Base-by-base conservation (phyloP, 2,113 vertebrate genomes). In the Brachirus orientalis region DNA sequence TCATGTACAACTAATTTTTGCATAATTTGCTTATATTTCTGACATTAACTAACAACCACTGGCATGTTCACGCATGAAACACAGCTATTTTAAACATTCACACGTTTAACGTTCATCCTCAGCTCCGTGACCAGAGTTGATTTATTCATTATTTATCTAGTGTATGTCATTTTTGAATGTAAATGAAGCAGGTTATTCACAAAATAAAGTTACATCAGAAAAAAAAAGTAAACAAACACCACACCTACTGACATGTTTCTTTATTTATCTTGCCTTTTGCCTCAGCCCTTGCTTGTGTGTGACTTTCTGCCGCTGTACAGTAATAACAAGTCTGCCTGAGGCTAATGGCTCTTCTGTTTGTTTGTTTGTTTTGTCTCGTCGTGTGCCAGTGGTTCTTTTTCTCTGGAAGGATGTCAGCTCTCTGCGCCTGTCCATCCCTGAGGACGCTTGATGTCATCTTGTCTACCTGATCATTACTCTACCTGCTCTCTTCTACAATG, bases 361-460 rank as follows among this genome's bases (percentile, higher is more conserved):
- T 75, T 77, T 87, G 87, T 89, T 87, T 79, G 58, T 87, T 90
- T 86, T 86, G 80, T 82, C 63, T 78, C 46, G 63, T 82, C 67
- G 58, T 62, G 76, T 79, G 81, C 70, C 88, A 83, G 80, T 79
- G 83, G 48, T 66, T 86, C 80, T 75, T 28, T 71, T 54, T 75
- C 70, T 66, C 62, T 64, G 64, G 75, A 73, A 79, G 77, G 78
- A 80, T 69, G 73, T 86, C 79, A 55, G 72, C 79, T 75, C 63
- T 33, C 33, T 57, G 79, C 67, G 75, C 80, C 43, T 36, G 67
- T 72, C 83, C 74, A 18, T 86, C 85, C 77, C 75, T 83, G 74
- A 90, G 88, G 81, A 87, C 57, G 87, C 86, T 86, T 82, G 73
- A 89, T 88, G 86, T 86, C 87, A 86, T 85, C 84, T 88, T 66